Evolutionary conservation across 2,797 vertebrate species (phyloP), one percentile per base, ranked within the genome.

Genomic region (Dryobates pubescens): DNA sequence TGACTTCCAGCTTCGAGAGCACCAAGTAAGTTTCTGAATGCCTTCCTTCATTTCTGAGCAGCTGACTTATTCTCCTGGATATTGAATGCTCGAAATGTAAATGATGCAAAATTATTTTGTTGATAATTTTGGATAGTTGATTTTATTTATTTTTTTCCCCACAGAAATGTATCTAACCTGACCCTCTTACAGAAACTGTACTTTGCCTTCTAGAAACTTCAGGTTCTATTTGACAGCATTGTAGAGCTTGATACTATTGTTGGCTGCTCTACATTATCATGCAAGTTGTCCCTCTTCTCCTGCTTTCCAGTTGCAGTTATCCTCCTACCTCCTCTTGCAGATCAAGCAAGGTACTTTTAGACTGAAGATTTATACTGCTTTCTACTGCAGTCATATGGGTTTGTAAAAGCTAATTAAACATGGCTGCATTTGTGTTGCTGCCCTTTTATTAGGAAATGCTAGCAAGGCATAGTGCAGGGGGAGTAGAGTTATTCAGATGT

Each of bases 1-100:
- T 89, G 75, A 92, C 76, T 96, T 95, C 79, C 53, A 93, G 54
- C 83, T 92, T 84, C 85, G 84, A 77, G 49, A 94, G 68, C n/a
- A 85, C 18, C 57, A 78, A 83, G 56, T 38, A 91, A 75, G 58
- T 92, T 94, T 68, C 54, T 70, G 61, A 78, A 81, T 94, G 89
- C 56, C 9, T 63, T 90, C 71, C 34, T 83, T 87, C 14, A n/a
- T 79, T 91, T 95, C 74, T 92, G 63, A 86, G 51, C 57, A 88
- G 73, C 15, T 34, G 38, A 45, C 12, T 64, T 54, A 88, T 47
- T 65, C 22, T 78, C 27, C 63, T 41, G 57, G n/a, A 79, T 65
- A 82, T 32, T 79, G 86, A 89, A 78, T 6, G 5, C 29, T 73
- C 63, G 67, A 92, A 76, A 95, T 91, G 32, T 38, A 94, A 91